These are phyloP conservation scores for Glossophaga mutica DNA, from an alignment of 2,797 vertebrate genomes.

Conservation along the genomic window DNA sequence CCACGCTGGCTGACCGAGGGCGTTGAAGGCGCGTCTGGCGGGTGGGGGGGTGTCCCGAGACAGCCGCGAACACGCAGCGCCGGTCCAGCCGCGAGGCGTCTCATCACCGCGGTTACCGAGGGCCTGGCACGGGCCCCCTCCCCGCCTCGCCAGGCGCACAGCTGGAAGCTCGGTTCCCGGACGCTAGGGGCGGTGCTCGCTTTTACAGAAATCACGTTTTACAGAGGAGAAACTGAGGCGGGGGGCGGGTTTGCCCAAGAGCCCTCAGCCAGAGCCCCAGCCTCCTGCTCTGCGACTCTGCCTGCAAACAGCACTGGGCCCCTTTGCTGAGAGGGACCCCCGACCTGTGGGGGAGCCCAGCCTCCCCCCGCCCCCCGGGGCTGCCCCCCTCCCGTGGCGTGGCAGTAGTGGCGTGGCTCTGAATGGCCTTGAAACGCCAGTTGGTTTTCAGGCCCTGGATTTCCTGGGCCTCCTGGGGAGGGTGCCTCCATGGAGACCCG, in stretches of 20 bases:
- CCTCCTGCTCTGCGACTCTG: background rate
- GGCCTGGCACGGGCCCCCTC: accelerated
- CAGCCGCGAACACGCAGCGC: background rate
- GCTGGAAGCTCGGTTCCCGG: background rate
- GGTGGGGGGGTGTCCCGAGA: background rate
- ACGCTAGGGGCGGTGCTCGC: accelerated
- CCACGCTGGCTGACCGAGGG: background rate
- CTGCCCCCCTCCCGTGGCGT: background rate
- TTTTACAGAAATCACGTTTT: background rate
- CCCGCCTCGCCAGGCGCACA: background rate
- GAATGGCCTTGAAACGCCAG: background rate
- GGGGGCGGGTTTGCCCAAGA: too few species aligned
- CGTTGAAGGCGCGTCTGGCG: constrained; percentile 13
- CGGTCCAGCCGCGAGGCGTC: background rate
- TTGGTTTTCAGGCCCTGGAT: background rate
- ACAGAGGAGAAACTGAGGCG: constrained; percentile 21
- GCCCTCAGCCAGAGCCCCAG: background rate
- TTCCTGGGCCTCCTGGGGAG: background rate
- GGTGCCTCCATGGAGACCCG: background rate
- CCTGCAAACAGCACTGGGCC: accelerated
- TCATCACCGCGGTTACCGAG: background rate
- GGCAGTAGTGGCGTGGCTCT: accelerated
- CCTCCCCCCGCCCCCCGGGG: accelerated
- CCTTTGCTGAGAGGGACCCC: accelerated
- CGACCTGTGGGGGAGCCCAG: background rate